Conservation (phyloP, 2,113 vertebrate species). For the Paramormyrops kingsleyae region DNA sequence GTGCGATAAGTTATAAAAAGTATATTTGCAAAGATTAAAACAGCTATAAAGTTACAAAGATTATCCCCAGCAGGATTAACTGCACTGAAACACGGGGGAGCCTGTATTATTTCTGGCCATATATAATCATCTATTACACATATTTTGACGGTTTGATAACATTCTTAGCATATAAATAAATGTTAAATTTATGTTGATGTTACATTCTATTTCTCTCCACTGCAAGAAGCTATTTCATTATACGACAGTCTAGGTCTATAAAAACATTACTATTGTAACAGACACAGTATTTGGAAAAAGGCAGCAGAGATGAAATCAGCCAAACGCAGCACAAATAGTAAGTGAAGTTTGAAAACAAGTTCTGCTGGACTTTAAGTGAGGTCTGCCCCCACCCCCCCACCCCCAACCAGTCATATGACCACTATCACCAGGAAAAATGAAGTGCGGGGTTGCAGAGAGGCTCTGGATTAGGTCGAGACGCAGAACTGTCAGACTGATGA, state of each 20-base stretch:
- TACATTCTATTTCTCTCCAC: not conserved
- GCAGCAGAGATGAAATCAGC: not conserved
- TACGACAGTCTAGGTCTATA: not conserved
- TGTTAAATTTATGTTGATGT: not conserved
- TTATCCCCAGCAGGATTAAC: not conserved
- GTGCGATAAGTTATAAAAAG: not conserved
- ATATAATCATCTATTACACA: not conserved
- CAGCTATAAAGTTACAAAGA: not conserved
- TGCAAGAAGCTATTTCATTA: not conserved
- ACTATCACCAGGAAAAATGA: not conserved
- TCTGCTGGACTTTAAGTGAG: not conserved
- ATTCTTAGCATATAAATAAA: slow-evolving; percentile 1
- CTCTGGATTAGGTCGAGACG: not conserved
- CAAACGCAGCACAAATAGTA: not conserved
- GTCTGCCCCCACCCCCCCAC: too few species aligned
- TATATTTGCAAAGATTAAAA: not conserved
- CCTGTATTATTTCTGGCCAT: not conserved
- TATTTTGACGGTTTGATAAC: slow-evolving; percentile 1
- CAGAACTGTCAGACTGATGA: not conserved
- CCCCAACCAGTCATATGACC: not conserved
- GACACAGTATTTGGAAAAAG: not conserved
- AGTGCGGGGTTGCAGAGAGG: not conserved
- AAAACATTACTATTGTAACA: not conserved
- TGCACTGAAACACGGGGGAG: not conserved
- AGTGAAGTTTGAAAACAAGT: not conserved